These are phyloP conservation scores for Ctenopoma multispine DNA, from an alignment of 2,797 vertebrate species.

Conservation along the genomic window DNA sequence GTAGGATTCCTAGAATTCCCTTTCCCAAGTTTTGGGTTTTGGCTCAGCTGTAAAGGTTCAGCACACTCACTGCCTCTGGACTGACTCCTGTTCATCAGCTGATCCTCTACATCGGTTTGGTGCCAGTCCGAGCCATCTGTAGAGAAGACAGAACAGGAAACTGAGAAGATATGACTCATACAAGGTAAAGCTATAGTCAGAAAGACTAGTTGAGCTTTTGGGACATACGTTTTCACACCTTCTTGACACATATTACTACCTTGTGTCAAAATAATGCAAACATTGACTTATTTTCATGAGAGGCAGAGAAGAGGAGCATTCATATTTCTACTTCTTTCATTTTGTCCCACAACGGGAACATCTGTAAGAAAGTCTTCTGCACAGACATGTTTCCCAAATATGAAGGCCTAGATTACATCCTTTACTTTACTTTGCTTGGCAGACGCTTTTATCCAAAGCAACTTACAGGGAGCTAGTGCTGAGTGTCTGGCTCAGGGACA, in stretches of 20 bases:
- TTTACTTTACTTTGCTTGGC: too few relatives aligned
- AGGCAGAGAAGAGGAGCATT: too few relatives aligned
- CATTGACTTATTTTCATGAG: not conserved
- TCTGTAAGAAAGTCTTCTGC: too few relatives aligned
- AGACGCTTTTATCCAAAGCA: too few relatives aligned
- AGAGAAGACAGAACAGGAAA: not conserved
- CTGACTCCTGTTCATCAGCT: conserved; percentile 50
- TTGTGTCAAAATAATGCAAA: not conserved
- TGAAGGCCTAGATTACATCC: too few relatives aligned
- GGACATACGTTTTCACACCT: not conserved
- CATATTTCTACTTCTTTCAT: too few relatives aligned
- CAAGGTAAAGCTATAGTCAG: not conserved
- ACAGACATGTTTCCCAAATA: too few relatives aligned
- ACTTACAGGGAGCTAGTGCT: too few relatives aligned
- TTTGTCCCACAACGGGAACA: too few relatives aligned
- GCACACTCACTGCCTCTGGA: not conserved
- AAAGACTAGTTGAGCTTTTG: not conserved
- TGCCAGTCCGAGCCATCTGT: conserved; percentile 81
- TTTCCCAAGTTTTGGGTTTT: conserved; percentile 33
- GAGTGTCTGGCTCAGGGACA: too few relatives aligned
- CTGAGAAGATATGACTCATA: not conserved
- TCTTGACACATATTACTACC: not conserved
- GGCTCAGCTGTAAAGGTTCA: conserved; percentile 6
- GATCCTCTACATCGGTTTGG: conserved; percentile 76
- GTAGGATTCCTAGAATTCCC: conserved; percentile 32